Evolutionary conservation across 2,797 vertebrate species (phyloP).

Genomic region (Pelodytes ibericus): DNA sequence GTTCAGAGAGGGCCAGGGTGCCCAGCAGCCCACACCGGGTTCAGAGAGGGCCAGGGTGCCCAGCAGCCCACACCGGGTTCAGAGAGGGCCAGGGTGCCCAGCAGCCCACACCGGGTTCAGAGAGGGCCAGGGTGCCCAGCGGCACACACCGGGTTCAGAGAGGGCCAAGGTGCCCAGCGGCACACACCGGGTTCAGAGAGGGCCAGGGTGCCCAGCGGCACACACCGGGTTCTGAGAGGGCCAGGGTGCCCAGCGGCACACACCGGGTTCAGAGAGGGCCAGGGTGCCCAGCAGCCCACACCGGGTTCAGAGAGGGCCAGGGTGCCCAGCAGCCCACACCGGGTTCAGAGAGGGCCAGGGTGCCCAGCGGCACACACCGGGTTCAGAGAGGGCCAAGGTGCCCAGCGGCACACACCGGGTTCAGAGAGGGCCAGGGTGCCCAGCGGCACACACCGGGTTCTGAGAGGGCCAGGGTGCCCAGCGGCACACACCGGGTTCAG

Average conservation of each 20-base stretch:
- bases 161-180: constrained; percentile 60
- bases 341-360: constrained; percentile 68
- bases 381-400: constrained; percentile 66
- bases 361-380: constrained; percentile 70
- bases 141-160: constrained; percentile 69
- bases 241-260: no score
- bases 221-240: constrained; percentile 69
- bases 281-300: constrained; percentile 68
- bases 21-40: constrained; percentile 59
- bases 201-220: constrained; percentile 68
- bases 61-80: constrained; percentile 69
- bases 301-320: constrained; percentile 67
- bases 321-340: constrained; percentile 58
- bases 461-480: constrained; percentile 63
- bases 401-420: constrained; percentile 59
- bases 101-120: constrained; percentile 61
- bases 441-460: constrained; percentile 69
- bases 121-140: constrained; percentile 69
- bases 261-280: constrained; percentile 67
- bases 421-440: constrained; percentile 68
- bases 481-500: constrained; percentile 61
- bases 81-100: constrained; percentile 63
- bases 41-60: constrained; percentile 68
- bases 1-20: constrained; percentile 66
- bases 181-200: constrained; percentile 66